Conservation (phyloP, 2,797 vertebrate species). For the Stomatorhinus walkeri region DNA sequence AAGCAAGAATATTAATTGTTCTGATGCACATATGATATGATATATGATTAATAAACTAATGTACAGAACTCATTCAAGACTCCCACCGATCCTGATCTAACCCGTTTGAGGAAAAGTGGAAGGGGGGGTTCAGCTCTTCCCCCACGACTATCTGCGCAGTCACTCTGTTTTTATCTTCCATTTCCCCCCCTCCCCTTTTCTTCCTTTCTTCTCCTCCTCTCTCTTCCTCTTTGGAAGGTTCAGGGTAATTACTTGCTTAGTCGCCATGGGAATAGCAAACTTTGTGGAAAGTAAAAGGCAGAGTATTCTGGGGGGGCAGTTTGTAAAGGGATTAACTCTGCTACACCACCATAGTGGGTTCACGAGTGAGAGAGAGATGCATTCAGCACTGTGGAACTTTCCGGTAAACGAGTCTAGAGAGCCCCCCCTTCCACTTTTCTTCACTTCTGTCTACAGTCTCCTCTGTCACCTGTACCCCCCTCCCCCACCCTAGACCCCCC, state of each 20-base stretch:
- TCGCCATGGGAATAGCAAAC: constrained; percentile 57
- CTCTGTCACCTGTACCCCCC: constrained; percentile 27
- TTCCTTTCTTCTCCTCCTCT: constrained; percentile 30
- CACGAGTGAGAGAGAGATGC: background rate
- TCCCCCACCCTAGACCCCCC: constrained; percentile 47
- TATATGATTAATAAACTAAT: background rate
- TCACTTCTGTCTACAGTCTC: constrained; percentile 25
- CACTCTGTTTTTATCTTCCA: background rate
- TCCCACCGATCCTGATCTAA: background rate
- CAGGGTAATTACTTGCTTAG: constrained; percentile 49
- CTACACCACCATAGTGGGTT: constrained; percentile 6
- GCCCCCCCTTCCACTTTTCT: constrained; percentile 29
- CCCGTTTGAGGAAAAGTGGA: background rate
- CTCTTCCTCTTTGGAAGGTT: constrained; percentile 34
- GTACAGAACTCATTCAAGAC: too few relatives aligned
- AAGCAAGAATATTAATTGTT: background rate
- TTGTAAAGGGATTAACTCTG: constrained; percentile 39
- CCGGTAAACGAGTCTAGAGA: background rate
- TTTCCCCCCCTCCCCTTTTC: constrained; percentile 12
- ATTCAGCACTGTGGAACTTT: constrained; percentile 16
- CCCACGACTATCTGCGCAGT: background rate
- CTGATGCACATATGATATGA: background rate
- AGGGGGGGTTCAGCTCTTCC: background rate
- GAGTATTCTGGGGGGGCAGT: constrained; percentile 31
- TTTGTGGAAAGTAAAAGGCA: constrained; percentile 33